Evolutionary conservation across 1,140 invertebrate species (phyloP), one percentile per base, ranked within the genome.

Genomic region (Bradynema listronoti): DNA sequence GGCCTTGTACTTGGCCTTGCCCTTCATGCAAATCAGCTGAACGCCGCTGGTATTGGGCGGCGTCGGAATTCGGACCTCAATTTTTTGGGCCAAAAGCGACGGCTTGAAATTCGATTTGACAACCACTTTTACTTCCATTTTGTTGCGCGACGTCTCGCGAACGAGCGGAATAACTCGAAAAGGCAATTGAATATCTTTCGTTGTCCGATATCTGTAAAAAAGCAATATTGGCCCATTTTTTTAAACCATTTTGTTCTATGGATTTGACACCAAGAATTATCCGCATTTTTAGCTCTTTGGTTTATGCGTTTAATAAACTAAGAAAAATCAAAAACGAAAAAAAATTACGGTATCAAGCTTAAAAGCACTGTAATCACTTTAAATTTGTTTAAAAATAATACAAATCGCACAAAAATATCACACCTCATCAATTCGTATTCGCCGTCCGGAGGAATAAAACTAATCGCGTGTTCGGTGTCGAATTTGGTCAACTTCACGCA

Each of bases 81-180:
- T 97, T 82, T 98, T 99, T 80, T 99, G 95, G 0, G 94, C 93
- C 22, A 99, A 82, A 5, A 99, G 81, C 0, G 92, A 96, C 0
- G 94, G 90, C 79, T 98, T 98, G 78, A 99, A 99, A 80, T 95
- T 98, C n/a, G 91, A 94, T 80, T 99, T 99, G 2, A 99, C 82
- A 2, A 99, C 94, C 5, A 96, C 91, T 80, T 99, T 99, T 0
- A 98, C 93, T 81, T 99, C 95, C 93, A 99, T 98, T 80, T 96
- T 95, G 59, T 92, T 95, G 59, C 93, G 86, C 0, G 93, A 94
- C 19, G 94, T 91, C 80, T 99, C 95, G 6, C 93, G 84, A 0
- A 99, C 95, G 29, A 99, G 81, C 0, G 95, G 95, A 78, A 99
- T 99, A 30, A 99, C 92, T 50, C 95, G 87, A 84, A 99, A 99